Conservation (phyloP, 2,797 vertebrate species). For the Coluber constrictor region DNA sequence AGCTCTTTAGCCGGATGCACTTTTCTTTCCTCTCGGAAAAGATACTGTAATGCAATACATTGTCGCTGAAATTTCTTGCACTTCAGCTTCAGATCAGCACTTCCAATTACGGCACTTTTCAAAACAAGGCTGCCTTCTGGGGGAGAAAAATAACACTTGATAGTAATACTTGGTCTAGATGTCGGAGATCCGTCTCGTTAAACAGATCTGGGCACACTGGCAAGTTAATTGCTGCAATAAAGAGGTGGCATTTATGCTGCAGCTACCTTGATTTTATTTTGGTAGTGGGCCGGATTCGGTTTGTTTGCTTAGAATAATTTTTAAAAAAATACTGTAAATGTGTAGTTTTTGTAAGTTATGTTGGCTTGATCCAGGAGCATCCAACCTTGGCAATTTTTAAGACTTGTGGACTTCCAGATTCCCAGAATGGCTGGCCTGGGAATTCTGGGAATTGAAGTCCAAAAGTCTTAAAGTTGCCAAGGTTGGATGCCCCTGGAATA, state of each 20-base stretch:
- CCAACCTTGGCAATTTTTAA: not conserved
- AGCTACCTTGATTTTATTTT: not conserved
- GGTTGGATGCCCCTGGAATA: not conserved
- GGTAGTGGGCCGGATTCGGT: not conserved
- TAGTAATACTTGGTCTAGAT: not conserved
- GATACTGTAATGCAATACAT: accelerated
- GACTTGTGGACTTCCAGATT: not conserved
- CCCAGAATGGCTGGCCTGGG: not conserved
- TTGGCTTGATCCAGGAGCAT: not conserved
- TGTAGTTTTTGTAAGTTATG: not conserved
- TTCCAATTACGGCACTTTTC: not conserved
- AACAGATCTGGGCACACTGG: not conserved
- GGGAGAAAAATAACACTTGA: accelerated
- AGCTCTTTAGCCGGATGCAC: not conserved
- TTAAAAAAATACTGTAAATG: not conserved
- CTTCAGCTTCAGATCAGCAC: not conserved
- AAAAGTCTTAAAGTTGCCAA: not conserved
- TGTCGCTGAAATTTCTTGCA: not conserved
- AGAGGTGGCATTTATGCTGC: too few species aligned
- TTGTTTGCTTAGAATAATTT: not conserved
- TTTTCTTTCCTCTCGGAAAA: not conserved
- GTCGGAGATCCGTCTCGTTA: not conserved
- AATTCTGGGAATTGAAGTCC: not conserved
- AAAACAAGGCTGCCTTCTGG: not conserved
- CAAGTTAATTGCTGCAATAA: not conserved